These are phyloP conservation scores for Charanyca ferruginea DNA, from an alignment of 2,888 invertebrate species.

Conservation along the genomic window DNA sequence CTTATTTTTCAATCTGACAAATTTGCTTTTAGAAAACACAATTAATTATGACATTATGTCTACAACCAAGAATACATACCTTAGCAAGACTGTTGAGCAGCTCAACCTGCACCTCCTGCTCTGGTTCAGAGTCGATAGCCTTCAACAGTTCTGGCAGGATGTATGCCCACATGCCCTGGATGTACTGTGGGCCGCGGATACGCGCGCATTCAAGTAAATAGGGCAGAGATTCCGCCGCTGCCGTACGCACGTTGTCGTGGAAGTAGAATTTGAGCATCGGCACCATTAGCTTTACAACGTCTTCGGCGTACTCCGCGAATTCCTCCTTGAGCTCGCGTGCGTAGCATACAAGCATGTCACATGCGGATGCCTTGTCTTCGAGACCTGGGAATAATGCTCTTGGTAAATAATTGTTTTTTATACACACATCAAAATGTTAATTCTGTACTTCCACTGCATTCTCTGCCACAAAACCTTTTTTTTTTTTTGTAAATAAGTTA, in stretches of 20 bases:
- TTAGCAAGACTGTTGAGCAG: conserved; percentile 95
- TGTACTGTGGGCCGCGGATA: conserved; percentile 94
- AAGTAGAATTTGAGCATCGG: conserved; percentile 98
- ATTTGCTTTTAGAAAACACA: not conserved
- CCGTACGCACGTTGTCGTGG: conserved; percentile 97
- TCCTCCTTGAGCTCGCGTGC: conserved; percentile 98
- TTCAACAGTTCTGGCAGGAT: conserved; percentile 96
- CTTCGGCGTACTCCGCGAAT: conserved; percentile 90
- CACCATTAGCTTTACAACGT: conserved; percentile 96
- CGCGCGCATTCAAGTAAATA: conserved; percentile 96
- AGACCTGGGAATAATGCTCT: conserved; percentile 89
- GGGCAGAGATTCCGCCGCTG: conserved; percentile 97
- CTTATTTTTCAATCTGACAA: not conserved
- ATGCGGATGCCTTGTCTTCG: conserved; percentile 99
- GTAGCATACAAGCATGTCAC: conserved; percentile 99
- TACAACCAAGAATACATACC: conserved; percentile 74
- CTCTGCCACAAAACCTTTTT: too few species aligned
- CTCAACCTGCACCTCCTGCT: conserved; percentile 96
- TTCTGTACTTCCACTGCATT: too few species aligned
- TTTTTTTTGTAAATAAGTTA: too few species aligned
- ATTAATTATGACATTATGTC: not conserved
- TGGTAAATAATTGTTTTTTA: not conserved
- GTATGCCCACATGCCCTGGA: conserved; percentile 95
- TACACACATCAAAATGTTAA: not conserved
- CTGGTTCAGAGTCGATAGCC: conserved; percentile 97